These are phyloP conservation scores for Lordiphosa andalusiaca DNA, from an alignment of 2,888 invertebrate species.

Conservation along the genomic window DNA sequence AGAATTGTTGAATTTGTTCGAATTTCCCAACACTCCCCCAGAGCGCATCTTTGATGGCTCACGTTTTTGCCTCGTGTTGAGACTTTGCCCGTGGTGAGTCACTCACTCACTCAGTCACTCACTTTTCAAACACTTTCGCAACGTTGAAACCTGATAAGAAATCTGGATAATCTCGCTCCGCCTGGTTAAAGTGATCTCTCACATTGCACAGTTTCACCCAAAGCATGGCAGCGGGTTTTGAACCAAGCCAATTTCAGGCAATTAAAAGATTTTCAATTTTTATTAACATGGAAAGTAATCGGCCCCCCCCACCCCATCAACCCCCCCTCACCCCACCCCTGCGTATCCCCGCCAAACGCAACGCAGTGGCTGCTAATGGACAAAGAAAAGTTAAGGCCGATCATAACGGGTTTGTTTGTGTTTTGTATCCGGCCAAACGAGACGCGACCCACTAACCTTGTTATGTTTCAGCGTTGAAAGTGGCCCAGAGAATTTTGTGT, in stretches of 20 bases:
- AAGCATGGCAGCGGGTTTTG: not conserved
- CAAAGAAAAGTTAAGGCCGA: constrained; percentile 42
- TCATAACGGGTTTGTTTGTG: constrained; percentile 53
- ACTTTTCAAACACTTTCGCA: too few relatives aligned
- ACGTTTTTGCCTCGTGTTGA: too few relatives aligned
- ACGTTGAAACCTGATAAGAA: too few relatives aligned
- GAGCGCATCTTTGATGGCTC: too few relatives aligned
- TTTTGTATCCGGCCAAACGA: constrained; percentile 49
- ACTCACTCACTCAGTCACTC: too few relatives aligned
- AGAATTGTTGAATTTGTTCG: too few relatives aligned
- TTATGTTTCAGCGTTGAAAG: constrained; percentile 53
- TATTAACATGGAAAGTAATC: constrained; percentile 60
- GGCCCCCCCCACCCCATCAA: constrained; percentile 1
- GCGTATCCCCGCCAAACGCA: constrained; percentile 1
- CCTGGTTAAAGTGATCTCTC: too few relatives aligned
- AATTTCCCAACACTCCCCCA: too few relatives aligned
- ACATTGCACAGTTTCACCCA: too few relatives aligned
- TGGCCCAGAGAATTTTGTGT: constrained; percentile 14
- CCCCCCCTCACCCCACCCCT: too few relatives aligned
- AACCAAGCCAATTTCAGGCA: constrained; percentile 14
- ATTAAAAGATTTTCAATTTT: constrained; percentile 20
- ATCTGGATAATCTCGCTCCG: too few relatives aligned
- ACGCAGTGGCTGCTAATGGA: constrained; percentile 52
- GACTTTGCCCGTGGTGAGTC: too few relatives aligned
- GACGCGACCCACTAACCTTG: constrained; percentile 68